Evolutionary conservation across 1,140 invertebrate species (phyloP), one percentile per base, ranked within the genome.

Genomic region (Drosophila repletoides): DNA sequence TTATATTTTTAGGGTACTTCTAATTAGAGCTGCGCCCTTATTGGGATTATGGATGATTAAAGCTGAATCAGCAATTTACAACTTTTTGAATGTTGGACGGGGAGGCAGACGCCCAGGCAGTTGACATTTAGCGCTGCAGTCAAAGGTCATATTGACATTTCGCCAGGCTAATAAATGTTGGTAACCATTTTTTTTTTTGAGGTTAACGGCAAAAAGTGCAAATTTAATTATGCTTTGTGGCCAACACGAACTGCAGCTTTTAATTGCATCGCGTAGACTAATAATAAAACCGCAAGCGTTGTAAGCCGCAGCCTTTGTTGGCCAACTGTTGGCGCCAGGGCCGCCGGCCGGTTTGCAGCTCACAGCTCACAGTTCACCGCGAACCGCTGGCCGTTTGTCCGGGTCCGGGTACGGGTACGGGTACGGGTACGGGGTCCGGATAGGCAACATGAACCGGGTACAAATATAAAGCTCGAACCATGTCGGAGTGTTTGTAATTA

Each of bases 401-500:
- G n/a, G n/a, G n/a, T n/a, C n/a, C n/a, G n/a, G n/a, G n/a, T n/a
- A n/a, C n/a, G n/a, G n/a, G n/a, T n/a, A n/a, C n/a, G n/a, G n/a
- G n/a, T n/a, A n/a, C n/a, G n/a, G n/a, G n/a, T n/a, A n/a, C n/a
- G n/a, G n/a, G n/a, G n/a, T n/a, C 5, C 9, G 12, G 28, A 15
- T 7, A 31, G 33, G 21, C 46, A 33, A 2, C n/a, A 21, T 33
- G 5, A 5, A 41, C 21, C n/a, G 41, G 5, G 21, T 17, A 29
- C 31, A 49, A 51, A 51, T 56, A 69, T 43, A 65, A n/a, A 45
- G 45, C 56, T 71, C 19, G 52, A 66, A 83, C 33, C 61, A 69
- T 69, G 48, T 63, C 34, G 41, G 43, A 66, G 45, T 75, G 41
- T 67, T 72, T 73, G 68, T 72, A 86, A 84, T 84, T 86, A 84